Evolutionary conservation across 37 sponge, comb jelly and placozoan species (phyloP), one percentile per base, ranked within the genome.

Genomic region (Chondrilla cf. caribensis): DNA sequence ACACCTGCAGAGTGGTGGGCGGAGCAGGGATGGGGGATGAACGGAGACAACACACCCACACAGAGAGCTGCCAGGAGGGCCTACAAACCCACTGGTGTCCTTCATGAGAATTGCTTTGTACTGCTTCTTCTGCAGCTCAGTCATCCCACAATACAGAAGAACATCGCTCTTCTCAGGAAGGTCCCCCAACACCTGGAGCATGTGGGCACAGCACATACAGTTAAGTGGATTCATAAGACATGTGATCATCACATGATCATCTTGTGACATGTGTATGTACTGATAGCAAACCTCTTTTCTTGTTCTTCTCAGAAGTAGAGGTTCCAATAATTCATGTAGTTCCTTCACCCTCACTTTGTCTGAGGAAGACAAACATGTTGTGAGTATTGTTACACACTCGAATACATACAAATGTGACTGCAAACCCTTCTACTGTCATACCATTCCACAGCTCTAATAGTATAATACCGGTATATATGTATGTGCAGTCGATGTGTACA

Each of bases 101-200:
- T 90, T 92, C 31, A 58, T 83, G 25, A 95, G 84, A 65, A 92
- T 58, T 41, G 90, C 93, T 77, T 88, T 89, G 78, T 95, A 95
- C 36, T 80, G 51, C 33, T 89, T 89, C 87, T 88, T 95, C 87
- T 95, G 96, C 29, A 95, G 55, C 15, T 71, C 59, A 5, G 96
- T 86, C 59, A 92, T 70, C 2, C 90, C 90, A 36, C 88, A 87
- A 84, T 86, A 89, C 9, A 95, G 71, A 42, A 88, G 78, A 40
- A 87, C 83, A 60, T 94, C 93, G 51, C 79, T 80, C 83, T 86
- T 86, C 42, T 26, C 73, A 31, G 93, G 93, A 17, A 93, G 79
- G 62, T 89, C 84, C 39, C 70, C 41, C 60, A 93, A 55, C 0
- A 93, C 89, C 85, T 92, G 81, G 32, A 40, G 60, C 11, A 55